Evolutionary conservation across 1,140 invertebrate genomes (phyloP), one percentile per base, ranked within the genome.

Genomic region (Drosophila cardini): DNA sequence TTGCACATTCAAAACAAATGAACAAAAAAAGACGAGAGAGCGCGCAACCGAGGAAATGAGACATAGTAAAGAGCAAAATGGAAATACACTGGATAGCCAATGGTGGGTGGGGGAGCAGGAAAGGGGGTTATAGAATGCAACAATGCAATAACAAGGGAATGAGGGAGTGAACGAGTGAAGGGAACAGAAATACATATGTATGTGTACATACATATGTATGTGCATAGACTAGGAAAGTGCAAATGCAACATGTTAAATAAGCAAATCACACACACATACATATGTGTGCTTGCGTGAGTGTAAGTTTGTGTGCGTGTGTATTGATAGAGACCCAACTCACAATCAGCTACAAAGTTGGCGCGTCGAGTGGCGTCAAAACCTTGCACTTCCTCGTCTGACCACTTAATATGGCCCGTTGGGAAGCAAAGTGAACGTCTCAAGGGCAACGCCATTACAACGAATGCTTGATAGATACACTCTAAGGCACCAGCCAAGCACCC

Each of bases 221-320:
- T 26, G 21, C 21, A 26, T 26, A 26, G 43, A 43, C 55, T 57
- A 50, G 26, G 43, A 42, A 69, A 70, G 62, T 64, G 48, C 48
- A 78, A 85, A 85, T 85, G 81, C 82, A 85, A 86, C 78, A 78
- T 86, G 82, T 78, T 80, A 58, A 71, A 72, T 80, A 84, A 84
- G 80, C 77, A 80, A 71, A 80, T 52, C 7, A 36, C 7, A 60
- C 8, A 53, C 26, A 53, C 7, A 55, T 10, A 52, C 8, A 56
- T 18, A 16, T 21, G 36, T 53, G 21, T 38, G 15, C 48, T 13
- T 60, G 34, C 61, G n/a, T n/a, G n/a, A n/a, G n/a, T n/a, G n/a
- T n/a, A n/a, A n/a, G n/a, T 53, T 16, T 15, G 26, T 52, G 43
- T 55, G 18, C 46, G 32, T 62, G 10, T 42, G 56, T 71, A 30